These are phyloP conservation scores for Urophycis tenuis DNA, from an alignment of 2,797 vertebrate genomes.

Conservation along the genomic window DNA sequence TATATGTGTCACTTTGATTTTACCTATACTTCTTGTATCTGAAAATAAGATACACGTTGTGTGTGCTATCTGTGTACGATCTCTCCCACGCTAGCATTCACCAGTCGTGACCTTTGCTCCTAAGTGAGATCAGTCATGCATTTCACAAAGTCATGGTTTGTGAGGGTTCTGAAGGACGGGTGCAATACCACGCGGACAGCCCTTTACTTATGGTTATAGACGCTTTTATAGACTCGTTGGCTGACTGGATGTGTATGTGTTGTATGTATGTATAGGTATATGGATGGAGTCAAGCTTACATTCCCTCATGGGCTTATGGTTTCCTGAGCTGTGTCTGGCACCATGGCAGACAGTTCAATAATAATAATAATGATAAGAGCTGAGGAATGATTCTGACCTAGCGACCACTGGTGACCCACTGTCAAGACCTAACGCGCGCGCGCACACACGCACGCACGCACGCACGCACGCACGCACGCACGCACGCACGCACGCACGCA, in stretches of 20 bases:
- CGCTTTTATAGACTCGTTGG: neutral
- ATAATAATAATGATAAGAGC: neutral
- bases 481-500: neutral
- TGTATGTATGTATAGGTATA: neutral
- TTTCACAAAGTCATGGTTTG: neutral
- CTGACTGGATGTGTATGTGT: neutral
- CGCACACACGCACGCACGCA: neutral
- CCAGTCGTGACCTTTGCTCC: neutral
- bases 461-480: neutral
- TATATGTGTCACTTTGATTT: neutral
- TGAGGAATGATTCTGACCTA: slow-evolving; percentile 2
- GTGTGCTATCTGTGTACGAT: neutral
- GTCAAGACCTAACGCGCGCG: neutral
- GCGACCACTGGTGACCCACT: neutral
- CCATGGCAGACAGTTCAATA: neutral
- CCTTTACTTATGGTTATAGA: neutral
- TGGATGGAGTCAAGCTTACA: neutral
- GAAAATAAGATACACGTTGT: neutral
- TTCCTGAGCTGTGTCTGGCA: neutral
- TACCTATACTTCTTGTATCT: too few species aligned
- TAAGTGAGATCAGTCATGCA: neutral
- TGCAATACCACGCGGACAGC: neutral
- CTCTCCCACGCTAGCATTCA: neutral
- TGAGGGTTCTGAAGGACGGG: neutral
- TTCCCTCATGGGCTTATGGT: neutral